Evolutionary conservation across 2,113 vertebrate species (phyloP).

Genomic region (Sapayoa aenigma): DNA sequence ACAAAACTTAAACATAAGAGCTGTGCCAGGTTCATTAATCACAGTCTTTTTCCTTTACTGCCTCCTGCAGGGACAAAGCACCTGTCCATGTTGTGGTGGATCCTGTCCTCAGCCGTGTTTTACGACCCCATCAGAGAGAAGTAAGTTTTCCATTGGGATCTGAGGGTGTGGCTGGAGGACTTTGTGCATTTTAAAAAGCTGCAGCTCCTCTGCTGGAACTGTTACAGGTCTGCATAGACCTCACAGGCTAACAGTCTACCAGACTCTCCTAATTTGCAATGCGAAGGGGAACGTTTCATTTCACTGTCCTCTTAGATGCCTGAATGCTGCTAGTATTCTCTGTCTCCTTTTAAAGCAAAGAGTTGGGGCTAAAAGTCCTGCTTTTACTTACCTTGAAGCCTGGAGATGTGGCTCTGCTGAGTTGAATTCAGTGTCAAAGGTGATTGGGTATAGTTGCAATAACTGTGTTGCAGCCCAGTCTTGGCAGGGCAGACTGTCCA

Average conservation of each 20-base stretch:
- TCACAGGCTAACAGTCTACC: background rate
- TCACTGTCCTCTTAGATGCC: background rate
- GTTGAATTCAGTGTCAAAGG: background rate
- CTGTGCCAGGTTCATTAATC: background rate
- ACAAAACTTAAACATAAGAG: background rate
- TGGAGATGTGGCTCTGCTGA: background rate
- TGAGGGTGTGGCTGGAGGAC: background rate
- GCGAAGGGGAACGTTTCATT: background rate
- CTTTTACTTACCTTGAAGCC: background rate
- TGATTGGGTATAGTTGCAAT: background rate
- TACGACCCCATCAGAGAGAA: slow-evolving; percentile 97
- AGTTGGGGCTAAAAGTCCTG: background rate
- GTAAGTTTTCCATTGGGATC: slow-evolving; percentile 68
- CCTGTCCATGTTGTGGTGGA: slow-evolving; percentile 97
- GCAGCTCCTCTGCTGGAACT: background rate
- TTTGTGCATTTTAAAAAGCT: background rate
- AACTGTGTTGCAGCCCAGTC: background rate
- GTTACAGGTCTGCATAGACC: background rate
- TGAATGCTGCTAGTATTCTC: background rate
- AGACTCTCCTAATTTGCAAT: background rate
- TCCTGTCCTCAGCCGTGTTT: slow-evolving; percentile 88
- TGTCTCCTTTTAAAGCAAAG: background rate
- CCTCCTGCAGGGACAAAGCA: slow-evolving; percentile 81
- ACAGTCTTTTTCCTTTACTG: background rate
- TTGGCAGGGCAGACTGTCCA: background rate